A percentile compares a stretch with the other conserved stretches of the same genome.
phyloP scores from a whole-genome alignment of 2,888 invertebrate genomes.

The Portevinia maculata region DNA sequence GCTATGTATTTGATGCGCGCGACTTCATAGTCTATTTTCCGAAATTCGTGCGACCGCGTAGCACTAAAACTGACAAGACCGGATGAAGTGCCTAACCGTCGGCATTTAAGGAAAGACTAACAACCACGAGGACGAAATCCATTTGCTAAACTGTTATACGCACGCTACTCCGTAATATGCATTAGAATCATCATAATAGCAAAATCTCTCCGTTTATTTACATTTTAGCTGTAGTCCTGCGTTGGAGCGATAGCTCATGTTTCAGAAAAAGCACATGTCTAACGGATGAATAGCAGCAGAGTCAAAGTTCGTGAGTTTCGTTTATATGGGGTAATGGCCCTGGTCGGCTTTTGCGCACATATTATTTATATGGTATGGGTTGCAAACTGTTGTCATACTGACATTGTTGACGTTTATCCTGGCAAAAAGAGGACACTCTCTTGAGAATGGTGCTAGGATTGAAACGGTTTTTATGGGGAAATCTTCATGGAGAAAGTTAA shows the following conservation, averaged over 20 bases:
- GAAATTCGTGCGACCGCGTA: constrained; percentile 11
- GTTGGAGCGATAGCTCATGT: not conserved
- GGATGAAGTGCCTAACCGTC: constrained; percentile 48
- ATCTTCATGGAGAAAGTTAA: constrained; percentile 19
- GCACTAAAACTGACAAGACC: constrained; percentile 13
- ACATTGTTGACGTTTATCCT: constrained; percentile 56
- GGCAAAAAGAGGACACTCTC: not conserved
- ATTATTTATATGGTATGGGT: constrained; percentile 25
- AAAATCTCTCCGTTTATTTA: constrained; percentile 52
- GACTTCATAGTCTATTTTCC: not conserved
- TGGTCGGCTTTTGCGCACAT: constrained; percentile 45
- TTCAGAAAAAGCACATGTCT: constrained; percentile 44
- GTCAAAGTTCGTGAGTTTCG: constrained; percentile 1
- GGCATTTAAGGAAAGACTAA: constrained; percentile 63
- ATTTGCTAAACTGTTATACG: constrained; percentile 60
- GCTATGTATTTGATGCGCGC: not conserved
- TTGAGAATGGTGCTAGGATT: not conserved
- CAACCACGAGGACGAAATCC: constrained; percentile 59
- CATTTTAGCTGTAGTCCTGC: constrained; percentile 36
- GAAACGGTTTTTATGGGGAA: constrained; percentile 7
- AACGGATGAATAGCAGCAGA: not conserved
- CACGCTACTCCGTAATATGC: not conserved
- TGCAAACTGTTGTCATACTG: constrained; percentile 61
- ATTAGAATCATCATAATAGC: not conserved
- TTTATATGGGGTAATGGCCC: constrained; percentile 14